Evolutionary conservation across 2,888 invertebrate species (phyloP).

Genomic region (Dolichomitus sp.): DNA sequence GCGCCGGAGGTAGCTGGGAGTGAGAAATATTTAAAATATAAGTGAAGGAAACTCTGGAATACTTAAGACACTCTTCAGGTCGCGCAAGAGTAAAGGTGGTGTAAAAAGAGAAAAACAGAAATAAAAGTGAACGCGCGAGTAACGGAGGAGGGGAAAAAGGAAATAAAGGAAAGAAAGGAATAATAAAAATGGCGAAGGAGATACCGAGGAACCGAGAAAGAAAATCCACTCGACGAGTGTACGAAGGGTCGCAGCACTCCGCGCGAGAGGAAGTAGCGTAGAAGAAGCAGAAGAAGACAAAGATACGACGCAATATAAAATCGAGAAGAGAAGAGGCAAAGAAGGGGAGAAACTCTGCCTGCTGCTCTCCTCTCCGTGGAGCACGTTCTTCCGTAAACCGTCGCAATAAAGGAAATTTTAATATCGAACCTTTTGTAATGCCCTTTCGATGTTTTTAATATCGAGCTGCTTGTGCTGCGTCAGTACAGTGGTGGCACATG

Average conservation of each 20-base stretch:
- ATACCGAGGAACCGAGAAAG: conserved; percentile 38
- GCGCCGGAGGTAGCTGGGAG: conserved; percentile 10
- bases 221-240: conserved; percentile 29
- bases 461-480: conserved; percentile 40
- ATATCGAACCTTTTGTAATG: conserved; percentile 64
- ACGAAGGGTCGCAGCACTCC: conserved; percentile 40
- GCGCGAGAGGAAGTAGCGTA: conserved; percentile 16
- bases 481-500: not conserved
- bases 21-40: conserved; percentile 70
- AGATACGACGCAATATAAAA: conserved; percentile 51
- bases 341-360: conserved; percentile 21
- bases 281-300: conserved; percentile 16
- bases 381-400: conserved; percentile 56
- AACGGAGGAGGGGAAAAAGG: not conserved
- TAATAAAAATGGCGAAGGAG: conserved; percentile 43
- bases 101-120: conserved; percentile 25
- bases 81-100: conserved; percentile 11
- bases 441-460: conserved; percentile 70
- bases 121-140: conserved; percentile 42
- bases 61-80: conserved; percentile 68
- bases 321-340: conserved; percentile 13
- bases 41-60: conserved; percentile 70
- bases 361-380: conserved; percentile 12
- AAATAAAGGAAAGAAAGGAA: conserved; percentile 27
- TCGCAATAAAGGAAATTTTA: conserved; percentile 62